Evolutionary conservation across 1,140 invertebrate genomes (phyloP).

Genomic region (Stenopsyche tienmushanensis): DNA sequence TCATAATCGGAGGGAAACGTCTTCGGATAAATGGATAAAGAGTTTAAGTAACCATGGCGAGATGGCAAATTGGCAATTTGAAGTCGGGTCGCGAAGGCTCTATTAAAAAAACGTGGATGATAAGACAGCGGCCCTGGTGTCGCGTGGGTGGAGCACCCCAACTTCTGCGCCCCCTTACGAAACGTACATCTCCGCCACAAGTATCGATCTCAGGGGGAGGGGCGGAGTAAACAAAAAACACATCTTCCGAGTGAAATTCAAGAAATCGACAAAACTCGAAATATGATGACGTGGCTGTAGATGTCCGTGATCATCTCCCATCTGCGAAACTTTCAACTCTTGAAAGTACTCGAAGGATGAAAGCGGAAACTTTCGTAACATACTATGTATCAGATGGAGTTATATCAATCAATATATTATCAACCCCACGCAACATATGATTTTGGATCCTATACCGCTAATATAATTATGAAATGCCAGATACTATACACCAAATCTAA

Average conservation of each 20-base stretch:
- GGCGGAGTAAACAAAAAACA: background rate
- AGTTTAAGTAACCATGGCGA: slow-evolving; percentile 16
- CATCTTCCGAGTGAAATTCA: background rate
- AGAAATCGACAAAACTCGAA: background rate
- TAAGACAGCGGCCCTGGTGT: background rate
- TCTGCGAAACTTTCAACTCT: background rate
- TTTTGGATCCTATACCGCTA: no score
- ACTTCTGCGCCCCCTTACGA: background rate
- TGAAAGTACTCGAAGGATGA: no score
- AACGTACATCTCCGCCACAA: background rate
- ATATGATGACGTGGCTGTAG: background rate
- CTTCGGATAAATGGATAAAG: slow-evolving; percentile 15
- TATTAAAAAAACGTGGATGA: slow-evolving; percentile 14
- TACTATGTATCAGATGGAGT: no score
- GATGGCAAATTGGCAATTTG: slow-evolving; percentile 27
- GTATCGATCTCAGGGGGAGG: background rate
- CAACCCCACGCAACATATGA: no score
- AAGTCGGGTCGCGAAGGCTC: background rate
- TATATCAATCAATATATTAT: no score
- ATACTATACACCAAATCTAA: no score
- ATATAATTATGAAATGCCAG: no score
- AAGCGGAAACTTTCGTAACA: no score
- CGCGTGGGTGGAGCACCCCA: background rate
- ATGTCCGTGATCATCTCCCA: background rate
- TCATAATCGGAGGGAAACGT: slow-evolving; percentile 9